phyloP scores from a whole-genome alignment of 1,140 invertebrate genomes.

The Drosophila varians region DNA sequence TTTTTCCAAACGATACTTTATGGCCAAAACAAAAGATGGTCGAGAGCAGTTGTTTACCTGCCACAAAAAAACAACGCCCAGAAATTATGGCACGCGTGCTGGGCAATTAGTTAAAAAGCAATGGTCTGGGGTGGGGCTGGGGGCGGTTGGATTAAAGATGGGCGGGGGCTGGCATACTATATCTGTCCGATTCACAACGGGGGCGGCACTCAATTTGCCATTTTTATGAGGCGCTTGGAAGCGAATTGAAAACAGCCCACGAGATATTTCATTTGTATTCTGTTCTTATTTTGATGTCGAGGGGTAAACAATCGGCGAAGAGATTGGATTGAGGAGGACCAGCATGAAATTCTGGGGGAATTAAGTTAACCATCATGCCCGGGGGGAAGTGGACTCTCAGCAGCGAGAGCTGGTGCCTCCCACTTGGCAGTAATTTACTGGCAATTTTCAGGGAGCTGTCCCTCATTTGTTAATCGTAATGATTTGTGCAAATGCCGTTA shows the following conservation, averaged over 20 bases:
- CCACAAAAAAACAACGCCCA: constrained; percentile 44
- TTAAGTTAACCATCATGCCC: constrained; percentile 53
- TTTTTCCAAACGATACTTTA: constrained; percentile 75
- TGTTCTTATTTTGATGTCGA: constrained; percentile 3
- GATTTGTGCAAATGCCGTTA: constrained; percentile 76
- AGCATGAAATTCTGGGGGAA: constrained; percentile 42
- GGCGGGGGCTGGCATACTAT: constrained; percentile 12
- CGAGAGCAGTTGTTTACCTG: constrained; percentile 66
- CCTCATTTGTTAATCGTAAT: constrained; percentile 77
- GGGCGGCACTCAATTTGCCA: constrained; percentile 78
- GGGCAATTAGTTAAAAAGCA: constrained; percentile 69
- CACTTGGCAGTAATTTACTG: constrained; percentile 14
- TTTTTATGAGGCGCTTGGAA: constrained; percentile 76
- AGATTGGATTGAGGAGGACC: constrained; percentile 14
- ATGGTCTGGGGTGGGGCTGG: neutral
- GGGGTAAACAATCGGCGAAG: constrained; percentile 24
- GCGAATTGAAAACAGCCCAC: constrained; percentile 64
- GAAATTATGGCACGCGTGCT: constrained; percentile 68
- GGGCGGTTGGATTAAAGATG: neutral
- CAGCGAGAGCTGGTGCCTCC: constrained; percentile 8
- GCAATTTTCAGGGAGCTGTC: constrained; percentile 10
- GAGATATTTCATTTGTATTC: constrained; percentile 27
- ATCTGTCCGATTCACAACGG: constrained; percentile 64
- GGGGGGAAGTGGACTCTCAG: constrained; percentile 32
- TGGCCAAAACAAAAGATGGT: constrained; percentile 56